These are phyloP conservation scores for Orthosia incerta DNA, from an alignment of 2,888 invertebrate species.

Conservation along the genomic window DNA sequence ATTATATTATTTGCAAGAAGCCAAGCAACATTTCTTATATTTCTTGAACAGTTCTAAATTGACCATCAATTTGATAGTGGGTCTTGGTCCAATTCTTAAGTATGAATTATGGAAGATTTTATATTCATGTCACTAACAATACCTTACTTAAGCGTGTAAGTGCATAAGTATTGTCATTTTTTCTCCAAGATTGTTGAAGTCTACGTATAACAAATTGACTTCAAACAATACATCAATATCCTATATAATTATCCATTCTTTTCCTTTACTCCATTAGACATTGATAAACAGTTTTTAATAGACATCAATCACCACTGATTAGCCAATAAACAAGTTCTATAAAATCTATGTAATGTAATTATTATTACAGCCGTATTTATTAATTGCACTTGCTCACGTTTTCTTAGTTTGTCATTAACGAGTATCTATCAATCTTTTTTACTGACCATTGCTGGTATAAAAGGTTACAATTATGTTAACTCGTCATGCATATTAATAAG, in stretches of 20 bases:
- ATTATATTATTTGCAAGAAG: too few relatives aligned
- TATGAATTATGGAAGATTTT: too few relatives aligned
- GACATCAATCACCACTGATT: neutral
- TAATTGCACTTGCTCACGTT: slow-evolving; percentile 9
- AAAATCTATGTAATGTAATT: slow-evolving; percentile 4
- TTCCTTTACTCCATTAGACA: neutral
- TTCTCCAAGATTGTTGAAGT: neutral
- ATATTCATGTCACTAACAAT: neutral
- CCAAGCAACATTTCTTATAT: too few relatives aligned
- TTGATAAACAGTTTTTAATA: neutral
- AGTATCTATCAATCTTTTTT: neutral
- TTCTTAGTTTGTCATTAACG: neutral
- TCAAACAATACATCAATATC: neutral
- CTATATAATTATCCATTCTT: neutral
- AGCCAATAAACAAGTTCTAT: slow-evolving; percentile 16
- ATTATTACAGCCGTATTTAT: neutral
- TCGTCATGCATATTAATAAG: neutral
- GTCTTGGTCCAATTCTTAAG: too few relatives aligned
- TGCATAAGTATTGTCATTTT: neutral
- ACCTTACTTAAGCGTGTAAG: neutral
- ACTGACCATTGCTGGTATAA: neutral
- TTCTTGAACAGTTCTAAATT: too few relatives aligned
- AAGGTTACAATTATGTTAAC: neutral
- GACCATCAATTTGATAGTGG: too few relatives aligned
- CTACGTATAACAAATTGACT: neutral